These are phyloP conservation scores for Epiblema foenella DNA, from an alignment of 2,888 invertebrate species.

Conservation along the genomic window DNA sequence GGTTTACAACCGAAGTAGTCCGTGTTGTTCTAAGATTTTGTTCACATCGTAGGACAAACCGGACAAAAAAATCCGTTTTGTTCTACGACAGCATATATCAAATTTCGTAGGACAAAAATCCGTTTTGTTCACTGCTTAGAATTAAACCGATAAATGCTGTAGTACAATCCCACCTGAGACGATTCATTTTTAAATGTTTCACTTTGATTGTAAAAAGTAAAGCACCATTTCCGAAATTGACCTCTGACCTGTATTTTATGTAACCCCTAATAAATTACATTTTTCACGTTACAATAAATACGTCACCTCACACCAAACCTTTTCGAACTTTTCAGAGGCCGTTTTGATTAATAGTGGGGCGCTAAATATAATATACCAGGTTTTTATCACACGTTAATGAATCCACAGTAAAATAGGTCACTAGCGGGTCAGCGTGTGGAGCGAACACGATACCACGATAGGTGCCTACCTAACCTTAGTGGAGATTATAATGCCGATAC, in stretches of 20 bases:
- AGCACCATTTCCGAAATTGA: too few relatives aligned
- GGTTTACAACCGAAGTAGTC: too few relatives aligned
- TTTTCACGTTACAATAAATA: constrained; percentile 8
- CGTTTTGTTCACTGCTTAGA: too few relatives aligned
- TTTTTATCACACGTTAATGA: constrained; percentile 27
- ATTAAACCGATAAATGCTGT: too few relatives aligned
- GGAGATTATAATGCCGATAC: neutral
- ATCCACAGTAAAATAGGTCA: constrained; percentile 20
- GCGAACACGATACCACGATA: neutral
- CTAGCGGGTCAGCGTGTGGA: constrained; percentile 8
- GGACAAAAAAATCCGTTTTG: too few relatives aligned
- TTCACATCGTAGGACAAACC: too few relatives aligned
- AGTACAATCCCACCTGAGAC: too few relatives aligned
- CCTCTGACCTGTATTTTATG: neutral
- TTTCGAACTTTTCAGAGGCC: constrained; percentile 9
- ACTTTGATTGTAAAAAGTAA: too few relatives aligned
- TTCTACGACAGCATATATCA: too few relatives aligned
- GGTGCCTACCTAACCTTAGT: neutral
- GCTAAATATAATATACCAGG: constrained; percentile 10
- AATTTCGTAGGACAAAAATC: too few relatives aligned
- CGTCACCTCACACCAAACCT: constrained; percentile 4
- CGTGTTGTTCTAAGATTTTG: too few relatives aligned
- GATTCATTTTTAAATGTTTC: too few relatives aligned
- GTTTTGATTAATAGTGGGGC: constrained; percentile 15
- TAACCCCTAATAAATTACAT: constrained; percentile 1